Evolutionary conservation across 2,888 invertebrate species (phyloP).

Genomic region (Heliconius hortense): DNA sequence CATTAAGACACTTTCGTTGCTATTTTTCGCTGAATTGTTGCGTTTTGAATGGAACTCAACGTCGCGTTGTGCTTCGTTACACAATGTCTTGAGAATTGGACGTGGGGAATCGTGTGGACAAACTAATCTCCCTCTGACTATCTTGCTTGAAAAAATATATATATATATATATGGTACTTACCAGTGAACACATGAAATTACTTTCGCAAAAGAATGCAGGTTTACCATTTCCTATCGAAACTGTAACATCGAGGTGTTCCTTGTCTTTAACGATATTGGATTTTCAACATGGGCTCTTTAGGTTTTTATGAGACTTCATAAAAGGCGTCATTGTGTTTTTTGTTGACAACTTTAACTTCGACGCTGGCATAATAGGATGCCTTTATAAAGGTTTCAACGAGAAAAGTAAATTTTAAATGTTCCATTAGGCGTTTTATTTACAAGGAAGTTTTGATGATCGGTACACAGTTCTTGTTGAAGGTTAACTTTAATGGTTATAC

Average conservation of each 20-base stretch:
- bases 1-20: not conserved
- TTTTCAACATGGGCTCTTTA: slow-evolving; percentile 38
- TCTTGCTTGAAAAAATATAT: too few relatives aligned
- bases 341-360: slow-evolving; percentile 38
- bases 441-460: slow-evolving; percentile 15
- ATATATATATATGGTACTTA: not conserved
- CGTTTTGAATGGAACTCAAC: too few relatives aligned
- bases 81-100: too few relatives aligned
- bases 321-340: slow-evolving; percentile 41
- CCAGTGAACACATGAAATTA: not conserved
- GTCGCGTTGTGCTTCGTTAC: too few relatives aligned
- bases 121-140: not conserved
- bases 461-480: not conserved
- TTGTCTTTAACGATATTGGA: slow-evolving; percentile 39
- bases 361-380: slow-evolving; percentile 31
- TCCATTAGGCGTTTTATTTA: slow-evolving; percentile 30
- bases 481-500: not conserved
- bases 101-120: too few relatives aligned
- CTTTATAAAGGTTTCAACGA: slow-evolving; percentile 36
- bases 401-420: slow-evolving; percentile 38
- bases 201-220: slow-evolving; percentile 13
- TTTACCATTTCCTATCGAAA: slow-evolving; percentile 11
- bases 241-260: slow-evolving; percentile 17
- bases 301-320: slow-evolving; percentile 42
- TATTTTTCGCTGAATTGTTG: not conserved